These are phyloP conservation scores for Teleogryllus occipitalis DNA, from an alignment of 1,140 invertebrate species.

Conservation along the genomic window DNA sequence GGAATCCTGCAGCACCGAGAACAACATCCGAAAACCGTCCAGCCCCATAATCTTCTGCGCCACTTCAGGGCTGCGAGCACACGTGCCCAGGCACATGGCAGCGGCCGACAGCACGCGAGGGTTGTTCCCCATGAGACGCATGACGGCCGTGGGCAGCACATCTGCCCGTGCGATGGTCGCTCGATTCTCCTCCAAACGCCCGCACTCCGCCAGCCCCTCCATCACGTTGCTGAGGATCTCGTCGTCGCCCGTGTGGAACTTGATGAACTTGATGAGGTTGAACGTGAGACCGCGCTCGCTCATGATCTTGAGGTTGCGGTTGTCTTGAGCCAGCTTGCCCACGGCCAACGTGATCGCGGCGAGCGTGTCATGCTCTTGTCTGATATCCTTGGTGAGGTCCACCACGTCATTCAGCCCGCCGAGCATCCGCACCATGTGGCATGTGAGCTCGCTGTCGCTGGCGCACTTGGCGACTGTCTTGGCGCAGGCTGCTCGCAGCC, in stretches of 20 bases:
- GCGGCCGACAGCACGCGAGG: not conserved
- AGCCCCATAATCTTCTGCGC: not conserved
- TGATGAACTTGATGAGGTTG: no score
- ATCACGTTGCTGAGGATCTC: not conserved
- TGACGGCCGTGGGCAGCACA: not conserved
- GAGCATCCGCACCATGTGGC: not conserved
- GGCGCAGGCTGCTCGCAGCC: not conserved
- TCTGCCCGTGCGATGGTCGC: not conserved
- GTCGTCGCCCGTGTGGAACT: not conserved
- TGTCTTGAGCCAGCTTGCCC: not conserved
- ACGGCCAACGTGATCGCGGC: not conserved
- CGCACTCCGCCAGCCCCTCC: not conserved
- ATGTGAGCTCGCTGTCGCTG: not conserved
- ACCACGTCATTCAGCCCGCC: not conserved
- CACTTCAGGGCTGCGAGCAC: not conserved
- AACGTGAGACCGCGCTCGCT: not conserved
- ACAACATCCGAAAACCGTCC: not conserved
- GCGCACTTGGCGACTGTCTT: not conserved
- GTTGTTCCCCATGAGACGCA: not conserved
- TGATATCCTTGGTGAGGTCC: not conserved
- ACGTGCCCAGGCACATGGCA: not conserved
- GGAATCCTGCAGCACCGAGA: not conserved
- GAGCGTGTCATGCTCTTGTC: not conserved
- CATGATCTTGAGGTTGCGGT: not conserved
- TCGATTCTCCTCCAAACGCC: not conserved